phyloP scores from a whole-genome alignment of 2,113 vertebrate species.

The Burhinus bistriatus region DNA sequence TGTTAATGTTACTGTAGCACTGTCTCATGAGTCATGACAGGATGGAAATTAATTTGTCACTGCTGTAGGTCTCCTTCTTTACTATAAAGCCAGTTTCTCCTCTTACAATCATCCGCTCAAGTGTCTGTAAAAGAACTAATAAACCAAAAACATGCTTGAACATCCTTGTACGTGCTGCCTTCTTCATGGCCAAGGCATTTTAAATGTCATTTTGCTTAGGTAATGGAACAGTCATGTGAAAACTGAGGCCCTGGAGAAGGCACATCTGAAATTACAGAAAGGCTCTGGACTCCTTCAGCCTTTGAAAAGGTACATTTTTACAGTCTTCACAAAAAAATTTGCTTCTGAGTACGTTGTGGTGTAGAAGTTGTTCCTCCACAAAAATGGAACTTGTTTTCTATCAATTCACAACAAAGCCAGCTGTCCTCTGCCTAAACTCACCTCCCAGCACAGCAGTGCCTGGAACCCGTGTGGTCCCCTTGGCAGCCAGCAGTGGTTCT shows the following conservation, averaged over 20 bases:
- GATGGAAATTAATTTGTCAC: slow-evolving; percentile 58
- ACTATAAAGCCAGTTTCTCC: slow-evolving; percentile 29
- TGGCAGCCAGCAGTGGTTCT: not conserved
- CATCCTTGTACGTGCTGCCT: not conserved
- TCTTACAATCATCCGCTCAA: not conserved
- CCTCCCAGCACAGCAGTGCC: not conserved
- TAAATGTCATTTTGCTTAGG: not conserved
- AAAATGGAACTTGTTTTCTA: not conserved
- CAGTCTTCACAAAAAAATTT: not conserved
- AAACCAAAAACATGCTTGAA: slow-evolving; percentile 17
- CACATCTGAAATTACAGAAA: not conserved
- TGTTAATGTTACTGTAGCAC: not conserved
- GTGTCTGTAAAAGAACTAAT: not conserved
- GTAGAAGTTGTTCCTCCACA: not conserved
- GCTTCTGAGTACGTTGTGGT: not conserved
- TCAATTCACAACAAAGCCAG: not conserved
- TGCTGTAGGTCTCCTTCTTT: slow-evolving; percentile 58
- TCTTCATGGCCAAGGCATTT: not conserved
- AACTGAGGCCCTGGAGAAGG: not conserved
- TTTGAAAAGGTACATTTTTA: not conserved
- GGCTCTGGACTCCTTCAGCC: not conserved
- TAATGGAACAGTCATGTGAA: not conserved
- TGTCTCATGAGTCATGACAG: slow-evolving; percentile 58
- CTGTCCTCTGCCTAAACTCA: not conserved
- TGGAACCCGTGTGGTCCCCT: accelerated